Percentiles rank a stretch among this genome's conserved stretches.
Conservation (phyloP, 2,888 invertebrate genomes). For the Oligia fasciuncula region DNA sequence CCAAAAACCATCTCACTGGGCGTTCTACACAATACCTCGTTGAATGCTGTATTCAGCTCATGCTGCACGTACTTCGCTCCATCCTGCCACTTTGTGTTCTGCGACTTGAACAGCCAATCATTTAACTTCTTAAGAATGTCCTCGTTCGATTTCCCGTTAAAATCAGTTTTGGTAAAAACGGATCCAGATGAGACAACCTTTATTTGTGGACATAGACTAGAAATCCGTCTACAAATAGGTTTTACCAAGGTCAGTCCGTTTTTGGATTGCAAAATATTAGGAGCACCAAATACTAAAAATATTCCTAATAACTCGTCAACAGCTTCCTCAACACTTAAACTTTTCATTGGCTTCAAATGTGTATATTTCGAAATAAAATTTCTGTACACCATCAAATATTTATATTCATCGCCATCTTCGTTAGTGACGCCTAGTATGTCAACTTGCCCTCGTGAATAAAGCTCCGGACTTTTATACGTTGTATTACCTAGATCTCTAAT, state of each 20-base stretch:
- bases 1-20: conserved; percentile 76
- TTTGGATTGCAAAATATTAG: conserved; percentile 79
- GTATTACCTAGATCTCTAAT: conserved; percentile 30
- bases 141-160: conserved; percentile 74
- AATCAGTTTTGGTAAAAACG: conserved; percentile 59
- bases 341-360: conserved; percentile 75
- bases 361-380: conserved; percentile 74
- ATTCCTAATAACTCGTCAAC: conserved; percentile 75
- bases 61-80: conserved; percentile 78
- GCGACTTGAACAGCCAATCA: conserved; percentile 72
- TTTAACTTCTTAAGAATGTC: conserved; percentile 75
- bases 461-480: conserved; percentile 69
- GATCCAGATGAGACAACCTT: conserved; percentile 72
- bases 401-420: conserved; percentile 72
- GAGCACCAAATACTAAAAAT: conserved; percentile 78
- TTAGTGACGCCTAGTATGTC: conserved; percentile 76
- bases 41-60: conserved; percentile 74
- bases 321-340: conserved; percentile 71
- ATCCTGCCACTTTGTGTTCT: conserved; percentile 75
- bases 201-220: conserved; percentile 69
- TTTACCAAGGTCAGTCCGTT: conserved; percentile 74
- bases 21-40: conserved; percentile 71
- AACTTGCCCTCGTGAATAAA: conserved; percentile 77
- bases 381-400: conserved; percentile 78
- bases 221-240: conserved; percentile 74